Base-by-base conservation (phyloP, 2,888 invertebrate species). In the Eustalomyia histrio region DNA sequence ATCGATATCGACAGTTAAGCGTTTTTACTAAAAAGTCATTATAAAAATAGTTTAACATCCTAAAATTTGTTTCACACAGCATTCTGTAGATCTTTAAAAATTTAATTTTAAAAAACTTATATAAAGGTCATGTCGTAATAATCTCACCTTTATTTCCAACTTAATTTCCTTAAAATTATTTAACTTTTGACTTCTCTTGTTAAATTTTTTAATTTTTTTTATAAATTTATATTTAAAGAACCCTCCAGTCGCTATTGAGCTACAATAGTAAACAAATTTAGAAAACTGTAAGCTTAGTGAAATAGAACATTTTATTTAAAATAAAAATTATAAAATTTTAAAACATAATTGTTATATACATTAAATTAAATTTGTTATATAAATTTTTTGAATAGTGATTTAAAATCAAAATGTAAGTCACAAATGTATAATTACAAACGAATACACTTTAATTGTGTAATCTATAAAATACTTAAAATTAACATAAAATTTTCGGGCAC, bases 361-460 rank as follows among this genome's bases (percentile, higher is more conserved):
- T 29, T 29, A 50, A 65, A 29, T 33, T 5, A 47, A 47, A n/a
- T 1, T 14, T 39, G 9, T 0, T 29, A 29, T 7, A 29, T 29
- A 29, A 39, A 39, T 12, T n/a, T 7, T 47, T 47, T 16, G 43
- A 47, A 39, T 2, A 6, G 43, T 7, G 43, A 47, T 47, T 47
- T n/a, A 5, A 47, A 47, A 47, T 47, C 43, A 47, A n/a, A 12
- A 14, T 47, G 10, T 14, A 39, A 12, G 39, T 39, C 39, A 39
- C 14, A 47, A n/a, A 47, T 7, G 39, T 39, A 39, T 12, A 39
- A 39, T 12, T 39, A 60, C 39, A 60, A 76, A 67, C 81, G 76
- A 74, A 81, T 81, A 81, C 76, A 80, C 76, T 57, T 29, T 16
- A 10, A 16, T 58, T 55, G 76, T 80, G 73, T 76, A 76, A 80